These are phyloP conservation scores for Phalacrocorax carbo DNA, from an alignment of 2,113 vertebrate species.

Conservation along the genomic window DNA sequence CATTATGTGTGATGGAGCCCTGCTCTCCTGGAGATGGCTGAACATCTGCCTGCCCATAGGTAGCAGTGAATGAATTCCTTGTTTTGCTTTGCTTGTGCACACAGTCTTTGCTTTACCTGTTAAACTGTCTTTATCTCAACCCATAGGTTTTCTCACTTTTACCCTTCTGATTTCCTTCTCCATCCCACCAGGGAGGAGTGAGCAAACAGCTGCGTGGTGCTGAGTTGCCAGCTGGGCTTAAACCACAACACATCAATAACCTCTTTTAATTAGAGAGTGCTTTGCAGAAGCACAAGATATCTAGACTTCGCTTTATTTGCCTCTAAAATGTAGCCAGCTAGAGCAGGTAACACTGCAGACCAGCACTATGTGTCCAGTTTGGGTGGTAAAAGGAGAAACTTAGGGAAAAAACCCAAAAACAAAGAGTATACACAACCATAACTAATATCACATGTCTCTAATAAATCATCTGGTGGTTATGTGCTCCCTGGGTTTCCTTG, in stretches of 20 bases:
- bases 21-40: too few relatives aligned
- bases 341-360: not conserved
- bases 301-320: not conserved
- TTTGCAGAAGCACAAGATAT: not conserved
- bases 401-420: not conserved
- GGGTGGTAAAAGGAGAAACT: not conserved
- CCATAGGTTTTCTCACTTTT: too few relatives aligned
- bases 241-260: not conserved
- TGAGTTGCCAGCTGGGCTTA: too few relatives aligned
- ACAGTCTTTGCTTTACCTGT: too few relatives aligned
- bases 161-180: too few relatives aligned
- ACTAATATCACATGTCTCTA: not conserved
- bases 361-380: not conserved
- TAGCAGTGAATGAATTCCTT: too few relatives aligned
- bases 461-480: not conserved
- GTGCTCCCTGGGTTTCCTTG: not conserved
- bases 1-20: too few relatives aligned
- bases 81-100: too few relatives aligned
- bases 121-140: too few relatives aligned
- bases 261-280: not conserved
- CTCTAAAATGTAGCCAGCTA: not conserved
- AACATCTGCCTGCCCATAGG: too few relatives aligned
- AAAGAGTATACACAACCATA: not conserved
- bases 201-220: too few relatives aligned
- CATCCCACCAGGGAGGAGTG: too few relatives aligned